Evolutionary conservation across 1,140 invertebrate genomes (phyloP).

Genomic region (Penaeus chinensis): DNA sequence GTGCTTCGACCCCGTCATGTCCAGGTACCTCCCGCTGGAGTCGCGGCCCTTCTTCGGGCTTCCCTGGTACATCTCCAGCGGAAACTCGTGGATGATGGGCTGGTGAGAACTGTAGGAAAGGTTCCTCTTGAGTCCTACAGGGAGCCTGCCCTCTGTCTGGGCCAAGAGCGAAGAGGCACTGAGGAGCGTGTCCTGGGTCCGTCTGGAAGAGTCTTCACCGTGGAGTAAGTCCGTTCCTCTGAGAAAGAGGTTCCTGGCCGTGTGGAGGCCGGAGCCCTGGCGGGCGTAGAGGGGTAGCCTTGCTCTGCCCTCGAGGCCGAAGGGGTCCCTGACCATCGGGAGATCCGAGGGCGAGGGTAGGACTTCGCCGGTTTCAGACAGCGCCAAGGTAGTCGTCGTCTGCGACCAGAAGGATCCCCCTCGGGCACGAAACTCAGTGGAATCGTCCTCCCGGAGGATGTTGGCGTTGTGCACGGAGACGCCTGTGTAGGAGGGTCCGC

Average conservation of each 20-base stretch:
- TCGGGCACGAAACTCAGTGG: slow-evolving; percentile 20
- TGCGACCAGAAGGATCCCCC: slow-evolving; percentile 44
- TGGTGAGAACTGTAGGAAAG: slow-evolving; percentile 36
- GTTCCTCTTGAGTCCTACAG: background rate
- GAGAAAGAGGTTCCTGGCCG: slow-evolving; percentile 25
- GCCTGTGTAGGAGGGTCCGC: background rate
- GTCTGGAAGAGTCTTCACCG: slow-evolving; percentile 18
- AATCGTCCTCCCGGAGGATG: slow-evolving; percentile 6
- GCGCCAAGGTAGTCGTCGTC: slow-evolving; percentile 29
- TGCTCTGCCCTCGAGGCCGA: background rate
- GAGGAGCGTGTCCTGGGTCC: background rate
- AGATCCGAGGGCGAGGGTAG: slow-evolving; percentile 10
- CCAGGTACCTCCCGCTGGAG: slow-evolving; percentile 9
- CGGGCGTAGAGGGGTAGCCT: slow-evolving; percentile 24
- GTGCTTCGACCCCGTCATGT: slow-evolving; percentile 22
- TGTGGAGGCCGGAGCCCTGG: background rate
- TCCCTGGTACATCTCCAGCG: background rate
- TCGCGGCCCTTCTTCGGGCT: background rate
- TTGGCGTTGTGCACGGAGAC: background rate
- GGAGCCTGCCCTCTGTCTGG: background rate
- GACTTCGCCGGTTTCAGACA: slow-evolving; percentile 1
- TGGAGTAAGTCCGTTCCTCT: slow-evolving; percentile 7
- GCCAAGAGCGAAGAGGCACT: background rate
- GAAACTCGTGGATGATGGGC: slow-evolving; percentile 35
- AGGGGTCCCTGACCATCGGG: background rate